Conservation (phyloP, 2,888 invertebrate species). For the Drosophila phalerata region DNA sequence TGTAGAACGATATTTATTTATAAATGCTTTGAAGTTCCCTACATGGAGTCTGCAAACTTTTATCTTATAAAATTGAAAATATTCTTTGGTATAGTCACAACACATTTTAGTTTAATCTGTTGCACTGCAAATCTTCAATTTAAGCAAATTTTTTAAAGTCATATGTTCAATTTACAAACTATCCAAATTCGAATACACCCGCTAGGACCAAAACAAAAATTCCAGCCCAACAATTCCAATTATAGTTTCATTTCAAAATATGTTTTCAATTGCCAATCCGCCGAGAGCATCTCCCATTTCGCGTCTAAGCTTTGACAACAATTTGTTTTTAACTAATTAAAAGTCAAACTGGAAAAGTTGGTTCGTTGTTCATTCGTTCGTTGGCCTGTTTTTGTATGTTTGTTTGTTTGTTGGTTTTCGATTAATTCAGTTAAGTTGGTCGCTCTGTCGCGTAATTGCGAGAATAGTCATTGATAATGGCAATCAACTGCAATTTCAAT, state of each 20-base stretch:
- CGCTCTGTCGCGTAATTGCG: constrained; percentile 14
- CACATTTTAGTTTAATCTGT: no score
- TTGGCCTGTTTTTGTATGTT: constrained; percentile 11
- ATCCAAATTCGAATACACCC: background rate
- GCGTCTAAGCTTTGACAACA: constrained; percentile 24
- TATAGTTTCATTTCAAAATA: constrained; percentile 10
- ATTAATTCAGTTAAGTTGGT: constrained; percentile 43
- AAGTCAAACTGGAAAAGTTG: constrained; percentile 24
- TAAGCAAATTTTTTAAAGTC: background rate
- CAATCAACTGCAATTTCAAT: constrained; percentile 47
- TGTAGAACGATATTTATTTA: no score
- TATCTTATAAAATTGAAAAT: no score
- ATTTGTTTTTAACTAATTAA: constrained; percentile 37
- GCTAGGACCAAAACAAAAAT: background rate
- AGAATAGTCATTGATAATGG: constrained; percentile 15
- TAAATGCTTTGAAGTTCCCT: no score
- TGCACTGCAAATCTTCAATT: background rate
- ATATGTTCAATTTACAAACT: background rate
- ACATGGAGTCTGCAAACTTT: no score
- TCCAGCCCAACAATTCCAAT: constrained; percentile 5
- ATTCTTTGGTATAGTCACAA: no score
- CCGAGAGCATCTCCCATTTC: constrained; percentile 5
- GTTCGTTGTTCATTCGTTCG: constrained; percentile 4
- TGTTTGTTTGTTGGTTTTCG: constrained; percentile 22
- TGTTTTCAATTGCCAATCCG: constrained; percentile 23